Evolutionary conservation across 92 coral and sea anemone species (phyloP), one percentile per base, ranked within the genome.

Genomic region (Actinostola sp.): DNA sequence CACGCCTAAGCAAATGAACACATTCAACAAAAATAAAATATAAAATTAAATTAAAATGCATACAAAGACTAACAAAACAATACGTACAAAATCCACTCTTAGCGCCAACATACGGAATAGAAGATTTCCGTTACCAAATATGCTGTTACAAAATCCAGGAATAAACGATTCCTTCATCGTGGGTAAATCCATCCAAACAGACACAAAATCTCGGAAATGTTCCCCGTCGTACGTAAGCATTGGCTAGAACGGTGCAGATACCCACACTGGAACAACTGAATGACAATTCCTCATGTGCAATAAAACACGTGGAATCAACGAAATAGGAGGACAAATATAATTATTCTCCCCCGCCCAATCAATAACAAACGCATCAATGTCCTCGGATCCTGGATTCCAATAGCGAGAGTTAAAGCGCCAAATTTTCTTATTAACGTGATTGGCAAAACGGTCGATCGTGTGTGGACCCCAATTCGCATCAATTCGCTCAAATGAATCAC

Each of bases 381-480:
- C 86, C 31, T 79, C 91, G 0, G 77, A 79, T 19, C 86, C 79
- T 2, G 90, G 90, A 61, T 73, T 75, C 86, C 82, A 73, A 66
- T 48, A 86, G 45, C 91, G 61, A 14, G 91, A 80, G 61, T 86
- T 80, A 27, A 80, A 86, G 29, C 86, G 23, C 24, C 83, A 69
- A 3, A 80, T 54, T 28, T 75, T 80, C 29, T 46, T 10, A 64
- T 86, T 86, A 14, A 66, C 24, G 29, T 61, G 62, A 63, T 69
- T 79, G 12, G 84, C 72, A 50, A 86, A 75, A 13, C 87, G 75
- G 57, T 86, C 87, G 1, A 75, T 23, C 16, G 80, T 16, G 28
- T 80, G 91, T 21, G 91, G 82, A 28, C 86, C 91, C 86, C 91
- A 79, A 23, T 44, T 39, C 7, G 13, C 32, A 51, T 86, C 91